Percentiles rank a stretch among this genome's conserved stretches.
Conservation (phyloP, 2,113 vertebrate species). For the Salvelinus namaycush region DNA sequence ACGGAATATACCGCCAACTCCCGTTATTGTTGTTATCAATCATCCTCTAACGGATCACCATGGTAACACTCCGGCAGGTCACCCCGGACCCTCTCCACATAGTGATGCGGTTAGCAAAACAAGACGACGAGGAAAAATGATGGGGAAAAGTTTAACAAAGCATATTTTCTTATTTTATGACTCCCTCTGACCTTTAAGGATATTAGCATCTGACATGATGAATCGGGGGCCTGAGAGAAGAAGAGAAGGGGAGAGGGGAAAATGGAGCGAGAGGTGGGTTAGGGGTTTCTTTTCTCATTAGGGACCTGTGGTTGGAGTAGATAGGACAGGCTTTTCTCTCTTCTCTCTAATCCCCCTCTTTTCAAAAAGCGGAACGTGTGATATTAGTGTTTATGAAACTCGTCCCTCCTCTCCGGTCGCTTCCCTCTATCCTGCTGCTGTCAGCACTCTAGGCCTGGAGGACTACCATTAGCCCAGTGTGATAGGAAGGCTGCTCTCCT, state of each 20-base stretch:
- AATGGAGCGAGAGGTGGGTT: slow-evolving; percentile 1
- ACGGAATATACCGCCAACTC: slow-evolving; percentile 23
- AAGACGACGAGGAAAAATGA: slow-evolving; percentile 41
- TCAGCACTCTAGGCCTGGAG: slow-evolving; percentile 59
- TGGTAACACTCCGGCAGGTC: slow-evolving; percentile 40
- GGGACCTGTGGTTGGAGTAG: slow-evolving; percentile 52
- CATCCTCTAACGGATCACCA: slow-evolving; percentile 54
- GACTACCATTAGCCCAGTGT: slow-evolving; percentile 63
- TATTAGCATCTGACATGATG: slow-evolving; percentile 71
- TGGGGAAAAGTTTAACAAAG: slow-evolving; percentile 61
- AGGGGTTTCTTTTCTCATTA: slow-evolving; percentile 47
- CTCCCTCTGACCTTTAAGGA: slow-evolving; percentile 70
- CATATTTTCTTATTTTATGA: slow-evolving; percentile 67
- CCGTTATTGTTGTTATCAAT: slow-evolving; percentile 65
- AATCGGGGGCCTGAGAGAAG: slow-evolving; percentile 45
- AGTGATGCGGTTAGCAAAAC: slow-evolving; percentile 53
- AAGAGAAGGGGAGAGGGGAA: not conserved
- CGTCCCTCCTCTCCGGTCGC: slow-evolving; percentile 19
- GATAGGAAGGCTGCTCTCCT: slow-evolving; percentile 55
- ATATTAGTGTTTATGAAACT: slow-evolving; percentile 61
- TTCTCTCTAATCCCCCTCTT: slow-evolving; percentile 40
- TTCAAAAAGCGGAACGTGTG: slow-evolving; percentile 41
- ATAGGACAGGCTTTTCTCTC: slow-evolving; percentile 32
- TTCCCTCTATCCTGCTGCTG: slow-evolving; percentile 40
- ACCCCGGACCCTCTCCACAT: slow-evolving; percentile 34